A percentile compares a stretch with the other conserved stretches of the same genome.
Evolutionary conservation across 2,113 vertebrate genomes (phyloP).

Genomic region (Amazona vittata): DNA sequence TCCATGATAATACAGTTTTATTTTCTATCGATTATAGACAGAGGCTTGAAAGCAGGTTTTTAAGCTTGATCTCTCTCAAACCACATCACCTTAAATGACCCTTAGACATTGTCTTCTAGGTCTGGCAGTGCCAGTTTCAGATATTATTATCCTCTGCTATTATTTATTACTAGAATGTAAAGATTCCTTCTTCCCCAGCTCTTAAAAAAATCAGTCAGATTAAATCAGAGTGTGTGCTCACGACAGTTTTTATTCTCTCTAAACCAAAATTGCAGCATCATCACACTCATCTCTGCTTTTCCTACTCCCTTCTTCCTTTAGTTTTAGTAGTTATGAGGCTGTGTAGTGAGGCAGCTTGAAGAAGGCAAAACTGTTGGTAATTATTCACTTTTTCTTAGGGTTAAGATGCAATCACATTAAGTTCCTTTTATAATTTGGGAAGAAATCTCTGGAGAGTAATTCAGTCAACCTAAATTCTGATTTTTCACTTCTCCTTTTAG

Average conservation of each 20-base stretch:
- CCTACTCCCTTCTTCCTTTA: background rate
- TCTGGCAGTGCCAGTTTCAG: background rate
- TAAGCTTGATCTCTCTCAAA: background rate
- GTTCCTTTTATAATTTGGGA: background rate
- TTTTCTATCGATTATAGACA: background rate
- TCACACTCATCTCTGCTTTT: background rate
- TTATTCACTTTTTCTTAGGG: background rate
- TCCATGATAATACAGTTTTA: background rate
- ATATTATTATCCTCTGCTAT: background rate
- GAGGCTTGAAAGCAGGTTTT: background rate
- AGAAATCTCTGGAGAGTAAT: background rate
- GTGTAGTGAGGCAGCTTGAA: background rate
- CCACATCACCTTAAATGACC: background rate
- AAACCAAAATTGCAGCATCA: background rate
- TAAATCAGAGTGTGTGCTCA: background rate
- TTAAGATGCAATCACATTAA: background rate
- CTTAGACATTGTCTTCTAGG: background rate
- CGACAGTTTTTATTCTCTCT: background rate
- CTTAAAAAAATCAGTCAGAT: background rate
- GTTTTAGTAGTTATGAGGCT: background rate
- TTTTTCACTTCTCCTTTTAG: slow-evolving; percentile 5
- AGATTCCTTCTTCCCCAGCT: background rate
- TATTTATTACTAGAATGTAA: background rate
- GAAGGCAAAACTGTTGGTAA: background rate
- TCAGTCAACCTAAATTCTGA: background rate